A percentile compares a stretch with the other conserved stretches of the same genome.
Evolutionary conservation across 2,888 invertebrate genomes (phyloP).

Genomic region (Keiferia lycopersicella): DNA sequence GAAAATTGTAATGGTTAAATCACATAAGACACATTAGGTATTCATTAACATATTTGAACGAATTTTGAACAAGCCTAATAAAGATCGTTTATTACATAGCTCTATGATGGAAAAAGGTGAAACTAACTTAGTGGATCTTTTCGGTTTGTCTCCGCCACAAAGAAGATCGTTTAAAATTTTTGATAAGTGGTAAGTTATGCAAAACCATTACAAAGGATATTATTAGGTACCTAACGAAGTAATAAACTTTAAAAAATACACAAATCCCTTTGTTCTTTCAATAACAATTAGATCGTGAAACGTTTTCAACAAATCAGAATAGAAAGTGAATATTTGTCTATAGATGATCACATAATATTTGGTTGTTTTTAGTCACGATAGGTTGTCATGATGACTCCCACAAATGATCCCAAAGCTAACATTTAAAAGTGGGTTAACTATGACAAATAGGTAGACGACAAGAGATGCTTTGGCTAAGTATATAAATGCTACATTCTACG

Average conservation of each 20-base stretch:
- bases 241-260: neutral
- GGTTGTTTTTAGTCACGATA: constrained; percentile 54
- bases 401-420: constrained; percentile 42
- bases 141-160: neutral
- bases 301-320: constrained; percentile 27
- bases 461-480: constrained; percentile 44
- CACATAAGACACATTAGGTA: neutral
- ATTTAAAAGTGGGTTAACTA: constrained; percentile 57
- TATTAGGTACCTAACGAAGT: neutral
- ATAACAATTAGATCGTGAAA: constrained; percentile 16
- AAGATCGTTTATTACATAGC: constrained; percentile 2
- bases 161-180: neutral
- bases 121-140: too few relatives aligned
- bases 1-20: neutral
- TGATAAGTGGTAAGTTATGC: neutral
- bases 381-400: constrained; percentile 47
- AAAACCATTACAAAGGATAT: neutral
- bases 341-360: constrained; percentile 52
- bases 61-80: neutral
- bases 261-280: neutral
- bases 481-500: constrained; percentile 29
- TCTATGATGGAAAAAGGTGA: too few relatives aligned
- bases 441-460: constrained; percentile 59
- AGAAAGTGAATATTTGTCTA: constrained; percentile 45
- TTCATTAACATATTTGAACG: neutral